A percentile compares a stretch with the other conserved stretches of the same genome.
phyloP scores from a whole-genome alignment of 2,888 invertebrate species.

The Oscheius sp. region DNA sequence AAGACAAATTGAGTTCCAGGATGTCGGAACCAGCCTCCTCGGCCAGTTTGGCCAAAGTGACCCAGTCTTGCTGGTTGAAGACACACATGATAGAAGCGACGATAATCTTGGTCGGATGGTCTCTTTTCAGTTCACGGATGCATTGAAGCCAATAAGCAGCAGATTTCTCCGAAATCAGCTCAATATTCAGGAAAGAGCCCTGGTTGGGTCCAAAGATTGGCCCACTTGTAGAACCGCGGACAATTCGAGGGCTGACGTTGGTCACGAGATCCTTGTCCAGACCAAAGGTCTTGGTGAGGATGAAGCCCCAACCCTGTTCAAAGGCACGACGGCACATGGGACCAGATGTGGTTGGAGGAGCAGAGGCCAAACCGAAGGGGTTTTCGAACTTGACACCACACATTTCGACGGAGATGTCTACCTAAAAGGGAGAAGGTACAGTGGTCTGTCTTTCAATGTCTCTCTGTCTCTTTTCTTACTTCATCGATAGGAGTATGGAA shows the following conservation, averaged over 20 bases:
- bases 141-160: slow-evolving; percentile 91
- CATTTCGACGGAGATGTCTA: slow-evolving; percentile 91
- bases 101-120: slow-evolving; percentile 81
- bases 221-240: slow-evolving; percentile 91
- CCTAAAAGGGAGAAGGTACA: slow-evolving; percentile 73
- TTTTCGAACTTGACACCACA: slow-evolving; percentile 94
- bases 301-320: slow-evolving; percentile 95
- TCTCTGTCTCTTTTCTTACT: neutral
- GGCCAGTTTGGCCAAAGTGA: slow-evolving; percentile 82
- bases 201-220: slow-evolving; percentile 91
- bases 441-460: neutral
- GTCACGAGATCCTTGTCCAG: slow-evolving; percentile 95
- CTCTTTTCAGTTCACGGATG: slow-evolving; percentile 83
- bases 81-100: slow-evolving; percentile 72
- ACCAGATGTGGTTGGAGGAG: slow-evolving; percentile 89
- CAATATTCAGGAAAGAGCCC: slow-evolving; percentile 94
- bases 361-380: slow-evolving; percentile 96
- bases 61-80: slow-evolving; percentile 84
- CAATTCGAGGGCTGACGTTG: slow-evolving; percentile 95
- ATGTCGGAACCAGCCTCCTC: slow-evolving; percentile 88
- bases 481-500: slow-evolving; percentile 83
- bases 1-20: slow-evolving; percentile 92
- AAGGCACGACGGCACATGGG: slow-evolving; percentile 92
- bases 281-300: slow-evolving; percentile 95
- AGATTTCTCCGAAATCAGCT: slow-evolving; percentile 95